A percentile compares a stretch with the other conserved stretches of the same genome.
Evolutionary conservation across 2,113 vertebrate genomes (phyloP).

Genomic region (Prietella phreatophila): DNA sequence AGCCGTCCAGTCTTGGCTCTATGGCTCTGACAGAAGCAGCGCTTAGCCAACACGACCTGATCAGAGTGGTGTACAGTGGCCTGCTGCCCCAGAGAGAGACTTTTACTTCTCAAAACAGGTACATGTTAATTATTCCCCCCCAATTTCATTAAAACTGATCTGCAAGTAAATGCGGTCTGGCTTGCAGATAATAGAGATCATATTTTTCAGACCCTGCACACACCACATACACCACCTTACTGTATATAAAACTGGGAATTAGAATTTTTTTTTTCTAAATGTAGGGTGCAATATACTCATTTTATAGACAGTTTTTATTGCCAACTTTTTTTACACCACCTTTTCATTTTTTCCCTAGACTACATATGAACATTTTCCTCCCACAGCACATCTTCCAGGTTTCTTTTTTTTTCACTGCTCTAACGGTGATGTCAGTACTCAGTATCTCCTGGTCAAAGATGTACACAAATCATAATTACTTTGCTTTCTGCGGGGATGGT

Average conservation of each 20-base stretch:
- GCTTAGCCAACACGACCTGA: slow-evolving; percentile 93
- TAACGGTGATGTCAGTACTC: background rate
- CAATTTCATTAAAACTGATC: background rate
- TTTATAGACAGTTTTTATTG: background rate
- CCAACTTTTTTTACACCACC: background rate
- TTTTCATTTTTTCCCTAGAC: background rate
- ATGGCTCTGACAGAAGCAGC: slow-evolving; percentile 97
- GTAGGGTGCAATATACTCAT: background rate
- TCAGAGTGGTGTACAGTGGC: slow-evolving; percentile 94
- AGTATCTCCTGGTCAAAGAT: background rate
- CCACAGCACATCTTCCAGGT: background rate
- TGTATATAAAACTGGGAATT: background rate
- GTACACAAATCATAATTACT: background rate
- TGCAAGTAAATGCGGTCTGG: background rate
- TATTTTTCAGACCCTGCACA: background rate
- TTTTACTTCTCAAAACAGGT: slow-evolving; percentile 98
- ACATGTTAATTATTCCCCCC: background rate
- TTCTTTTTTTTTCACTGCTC: background rate
- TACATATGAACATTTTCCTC: background rate
- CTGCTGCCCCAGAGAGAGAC: slow-evolving; percentile 97
- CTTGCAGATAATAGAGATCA: background rate
- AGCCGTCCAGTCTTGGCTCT: slow-evolving; percentile 95
- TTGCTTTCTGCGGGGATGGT: background rate
- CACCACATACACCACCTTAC: background rate
- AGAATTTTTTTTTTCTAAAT: background rate